A percentile compares a stretch with the other conserved stretches of the same genome.
These are phyloP conservation scores for Oscheius myriophilus DNA, from an alignment of 2,888 invertebrate genomes.

Conservation along the genomic window DNA sequence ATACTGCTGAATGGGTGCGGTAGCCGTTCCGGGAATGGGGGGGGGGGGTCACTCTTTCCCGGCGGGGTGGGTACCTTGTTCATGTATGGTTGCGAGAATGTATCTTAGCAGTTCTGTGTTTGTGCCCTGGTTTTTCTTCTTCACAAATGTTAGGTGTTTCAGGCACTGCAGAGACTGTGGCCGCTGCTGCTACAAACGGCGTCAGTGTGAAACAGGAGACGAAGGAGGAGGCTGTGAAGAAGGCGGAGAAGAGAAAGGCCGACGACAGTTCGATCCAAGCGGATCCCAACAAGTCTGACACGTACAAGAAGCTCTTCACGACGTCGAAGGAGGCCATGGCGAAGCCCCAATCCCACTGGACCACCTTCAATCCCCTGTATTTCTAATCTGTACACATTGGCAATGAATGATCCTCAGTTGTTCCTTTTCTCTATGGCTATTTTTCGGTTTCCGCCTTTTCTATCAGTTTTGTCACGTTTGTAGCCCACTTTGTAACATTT, in stretches of 20 bases:
- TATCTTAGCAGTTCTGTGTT: too few relatives aligned
- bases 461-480: not conserved
- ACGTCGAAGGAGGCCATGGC: slow-evolving; percentile 86
- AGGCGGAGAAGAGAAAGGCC: slow-evolving; percentile 55
- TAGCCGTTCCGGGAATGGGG: too few relatives aligned
- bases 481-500: not conserved
- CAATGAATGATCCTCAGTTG: slow-evolving; percentile 1
- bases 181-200: not conserved
- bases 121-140: too few relatives aligned
- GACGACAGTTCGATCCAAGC: slow-evolving; percentile 70
- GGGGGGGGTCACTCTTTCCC: too few relatives aligned
- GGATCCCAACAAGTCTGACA: slow-evolving; percentile 88
- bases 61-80: too few relatives aligned
- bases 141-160: too few relatives aligned
- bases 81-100: too few relatives aligned
- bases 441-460: not conserved
- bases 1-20: too few relatives aligned
- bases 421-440: not conserved
- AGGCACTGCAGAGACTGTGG: not conserved
- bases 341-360: slow-evolving; percentile 92
- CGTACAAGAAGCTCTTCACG: slow-evolving; percentile 94
- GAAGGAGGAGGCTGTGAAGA: slow-evolving; percentile 20
- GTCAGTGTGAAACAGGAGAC: not conserved
- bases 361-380: slow-evolving; percentile 89
- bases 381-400: slow-evolving; percentile 54